Conservation (phyloP, 2,113 vertebrate genomes). For the Rhinoderma darwinii region DNA sequence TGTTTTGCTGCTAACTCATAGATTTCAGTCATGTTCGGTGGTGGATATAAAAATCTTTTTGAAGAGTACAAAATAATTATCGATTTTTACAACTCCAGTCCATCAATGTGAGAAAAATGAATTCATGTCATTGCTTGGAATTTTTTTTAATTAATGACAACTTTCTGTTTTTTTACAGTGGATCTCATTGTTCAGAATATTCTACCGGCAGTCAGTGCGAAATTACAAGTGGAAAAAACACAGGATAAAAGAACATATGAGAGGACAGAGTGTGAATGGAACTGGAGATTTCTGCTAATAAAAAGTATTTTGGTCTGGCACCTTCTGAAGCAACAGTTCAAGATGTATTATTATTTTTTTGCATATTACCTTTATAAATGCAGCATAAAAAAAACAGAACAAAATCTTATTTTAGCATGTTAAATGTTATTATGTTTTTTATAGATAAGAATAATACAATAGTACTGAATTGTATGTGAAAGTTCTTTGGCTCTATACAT, state of each 20-base stretch:
- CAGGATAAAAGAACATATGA: background rate
- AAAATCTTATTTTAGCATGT: background rate
- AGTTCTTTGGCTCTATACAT: constrained; percentile 49
- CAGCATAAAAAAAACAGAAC: constrained; percentile 1
- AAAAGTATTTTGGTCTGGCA: background rate
- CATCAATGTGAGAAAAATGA: background rate
- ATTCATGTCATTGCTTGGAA: background rate
- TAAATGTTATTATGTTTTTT: background rate
- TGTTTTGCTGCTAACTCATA: background rate
- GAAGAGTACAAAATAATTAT: background rate
- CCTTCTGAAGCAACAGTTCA: background rate
- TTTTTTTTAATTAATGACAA: constrained; percentile 20
- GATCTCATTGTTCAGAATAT: constrained; percentile 20
- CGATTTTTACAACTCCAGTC: background rate
- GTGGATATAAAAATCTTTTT: background rate
- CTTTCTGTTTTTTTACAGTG: background rate
- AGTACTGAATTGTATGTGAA: background rate
- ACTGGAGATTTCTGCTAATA: background rate
- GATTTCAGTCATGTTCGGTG: background rate
- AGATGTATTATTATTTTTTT: background rate
- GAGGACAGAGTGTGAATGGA: background rate
- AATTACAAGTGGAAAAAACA: background rate
- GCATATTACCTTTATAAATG: background rate
- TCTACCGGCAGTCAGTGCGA: background rate
- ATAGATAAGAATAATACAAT: constrained; percentile 21